phyloP scores from a whole-genome alignment of 64 coral and sea anemone genomes.

The Dendronephthya gigantea region DNA sequence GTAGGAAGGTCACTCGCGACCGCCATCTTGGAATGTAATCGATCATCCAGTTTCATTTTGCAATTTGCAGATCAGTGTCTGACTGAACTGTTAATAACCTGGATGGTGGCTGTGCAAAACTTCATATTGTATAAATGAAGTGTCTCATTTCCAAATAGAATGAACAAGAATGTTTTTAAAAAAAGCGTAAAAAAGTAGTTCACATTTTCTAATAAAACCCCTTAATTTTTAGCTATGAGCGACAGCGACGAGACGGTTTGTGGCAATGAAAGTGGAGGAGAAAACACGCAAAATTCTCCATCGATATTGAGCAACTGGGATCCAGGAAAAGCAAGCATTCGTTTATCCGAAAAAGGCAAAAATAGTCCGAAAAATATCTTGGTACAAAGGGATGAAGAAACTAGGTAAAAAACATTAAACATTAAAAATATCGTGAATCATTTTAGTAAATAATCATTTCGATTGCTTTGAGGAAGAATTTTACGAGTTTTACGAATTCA shows the following conservation, averaged over 20 bases:
- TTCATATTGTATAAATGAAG: too few relatives aligned
- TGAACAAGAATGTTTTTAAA: not conserved
- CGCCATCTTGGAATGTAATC: conserved; percentile 79
- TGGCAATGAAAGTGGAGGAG: not conserved
- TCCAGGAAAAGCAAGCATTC: not conserved
- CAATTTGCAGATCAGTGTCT: not conserved
- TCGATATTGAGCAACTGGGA: not conserved
- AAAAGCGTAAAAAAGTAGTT: not conserved
- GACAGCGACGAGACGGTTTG: conserved; percentile 6
- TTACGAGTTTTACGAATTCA: too few relatives aligned
- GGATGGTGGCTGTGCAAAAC: too few relatives aligned
- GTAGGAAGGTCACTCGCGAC: conserved; percentile 90
- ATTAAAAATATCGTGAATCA: not conserved
- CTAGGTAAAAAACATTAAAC: not conserved
- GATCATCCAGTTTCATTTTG: not conserved
- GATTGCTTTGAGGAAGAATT: not conserved
- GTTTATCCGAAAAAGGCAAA: not conserved
- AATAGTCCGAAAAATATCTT: not conserved
- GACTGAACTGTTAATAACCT: not conserved
- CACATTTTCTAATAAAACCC: not conserved
- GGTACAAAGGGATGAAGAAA: not conserved
- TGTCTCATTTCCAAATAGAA: too few relatives aligned
- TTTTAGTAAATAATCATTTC: too few relatives aligned
- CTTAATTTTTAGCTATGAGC: not conserved
- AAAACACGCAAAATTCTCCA: not conserved